A percentile compares a stretch with the other conserved stretches of the same genome.
Conservation (phyloP, 2,113 vertebrate genomes). For the Ahaetulla prasina region DNA sequence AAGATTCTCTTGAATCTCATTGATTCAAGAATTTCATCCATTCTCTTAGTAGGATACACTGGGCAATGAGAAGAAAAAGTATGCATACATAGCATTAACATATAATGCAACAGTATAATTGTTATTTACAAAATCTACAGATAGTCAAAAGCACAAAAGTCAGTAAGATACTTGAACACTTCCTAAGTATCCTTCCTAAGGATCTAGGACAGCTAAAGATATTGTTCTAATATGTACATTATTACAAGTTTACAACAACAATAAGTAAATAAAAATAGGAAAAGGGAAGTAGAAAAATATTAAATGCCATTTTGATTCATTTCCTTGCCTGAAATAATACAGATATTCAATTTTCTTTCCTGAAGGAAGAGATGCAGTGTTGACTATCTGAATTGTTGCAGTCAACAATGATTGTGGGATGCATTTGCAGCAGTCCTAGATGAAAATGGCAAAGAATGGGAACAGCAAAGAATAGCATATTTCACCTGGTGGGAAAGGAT, state of each 20-base stretch:
- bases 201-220: not conserved
- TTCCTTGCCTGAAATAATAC: not conserved
- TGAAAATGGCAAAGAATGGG: not conserved
- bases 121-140: not conserved
- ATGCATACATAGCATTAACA: not conserved
- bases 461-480: not conserved
- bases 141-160: not conserved
- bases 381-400: not conserved
- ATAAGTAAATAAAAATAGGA: not conserved
- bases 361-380: not conserved
- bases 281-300: not conserved
- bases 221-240: not conserved
- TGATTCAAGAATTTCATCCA: not conserved
- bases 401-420: not conserved
- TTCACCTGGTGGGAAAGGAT: not conserved
- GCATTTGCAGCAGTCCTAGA: not conserved
- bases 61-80: not conserved
- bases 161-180: not conserved
- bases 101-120: not conserved
- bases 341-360: not conserved
- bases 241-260: not conserved
- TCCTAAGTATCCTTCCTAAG: not conserved
- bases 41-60: not conserved
- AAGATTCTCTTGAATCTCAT: not conserved
- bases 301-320: not conserved